Base-by-base conservation (phyloP, 2,888 invertebrate genomes). In the Glomeris marginata region DNA sequence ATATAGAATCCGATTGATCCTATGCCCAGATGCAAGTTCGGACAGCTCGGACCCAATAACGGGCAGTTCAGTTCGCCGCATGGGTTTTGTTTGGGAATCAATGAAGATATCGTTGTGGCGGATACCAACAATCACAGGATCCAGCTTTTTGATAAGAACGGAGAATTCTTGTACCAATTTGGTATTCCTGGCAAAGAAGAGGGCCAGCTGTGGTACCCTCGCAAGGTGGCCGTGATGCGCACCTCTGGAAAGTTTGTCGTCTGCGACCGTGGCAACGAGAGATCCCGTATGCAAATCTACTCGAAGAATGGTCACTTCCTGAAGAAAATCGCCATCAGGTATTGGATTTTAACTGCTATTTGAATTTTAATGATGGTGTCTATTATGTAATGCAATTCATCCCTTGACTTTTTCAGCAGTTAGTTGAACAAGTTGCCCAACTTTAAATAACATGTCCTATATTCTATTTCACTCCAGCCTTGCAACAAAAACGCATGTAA, bases 41-140 rank as follows among this genome's bases (percentile, higher is more conserved):
- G 94, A 11, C 87, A 88, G 60, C 73, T 94, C 56, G 94, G 94
- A 28, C 84, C 88, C 28, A 83, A 83, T 54, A 88, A 88, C 65
- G 85, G 87, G 18, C 92, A 94, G 69, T 94, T 95, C 63, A 92
- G 91, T 70, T 92, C 94, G 1, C 94, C 94, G 0, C 94, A 95
- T 68, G 94, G 94, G 42, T 95, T 95, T 68, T 95, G 94, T 64
- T 75, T 95, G 55, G 92, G 94, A 35, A 76, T 82, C 47, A 91
- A 92, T 62, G 92, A 94, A 66, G 92, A 94, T 63, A 92, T 95
- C 58, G 85, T 94, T 61, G 92, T 94, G 20, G 94, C 92, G 40
- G 88, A 94, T 66, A 94, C 94, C 4, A 91, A 94, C 66, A 94
- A 94, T 67, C 94, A 95, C 72, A 81, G 94, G 55, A 87, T 95